A percentile compares a stretch with the other conserved stretches of the same genome.
phyloP scores from a whole-genome alignment of 2,888 invertebrate genomes.

The Troides helena region DNA sequence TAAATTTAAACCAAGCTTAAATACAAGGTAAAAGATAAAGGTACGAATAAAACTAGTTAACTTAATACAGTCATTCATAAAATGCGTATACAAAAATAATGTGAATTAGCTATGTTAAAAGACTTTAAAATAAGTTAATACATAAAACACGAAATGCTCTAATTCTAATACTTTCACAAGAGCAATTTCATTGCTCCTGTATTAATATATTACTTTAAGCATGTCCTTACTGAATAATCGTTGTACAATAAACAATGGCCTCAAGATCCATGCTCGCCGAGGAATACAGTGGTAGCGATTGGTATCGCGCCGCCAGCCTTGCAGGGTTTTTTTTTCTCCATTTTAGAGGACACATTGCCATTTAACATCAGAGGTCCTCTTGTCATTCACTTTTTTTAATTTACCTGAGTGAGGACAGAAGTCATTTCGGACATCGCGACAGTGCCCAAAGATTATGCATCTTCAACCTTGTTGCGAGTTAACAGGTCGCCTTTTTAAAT shows the following conservation, averaged over 20 bases:
- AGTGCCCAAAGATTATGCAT: conserved; percentile 27
- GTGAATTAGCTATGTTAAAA: conserved; percentile 36
- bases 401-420: conserved; percentile 34
- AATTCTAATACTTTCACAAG: background rate
- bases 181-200: conserved; percentile 21
- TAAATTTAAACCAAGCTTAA: background rate
- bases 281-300: conserved; percentile 37
- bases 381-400: conserved; percentile 49
- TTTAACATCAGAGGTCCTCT: conserved; percentile 59
- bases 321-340: conserved; percentile 51
- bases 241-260: background rate
- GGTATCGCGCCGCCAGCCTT: conserved; percentile 53
- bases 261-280: conserved; percentile 28
- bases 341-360: conserved; percentile 63
- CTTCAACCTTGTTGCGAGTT: conserved; percentile 27
- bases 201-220: background rate
- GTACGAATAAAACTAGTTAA: background rate
- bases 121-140: conserved; percentile 34
- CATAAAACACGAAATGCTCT: conserved; percentile 6
- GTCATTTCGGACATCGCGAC: conserved; percentile 31
- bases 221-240: background rate
- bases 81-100: conserved; percentile 8
- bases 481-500: conserved; percentile 27
- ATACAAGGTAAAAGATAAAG: background rate
- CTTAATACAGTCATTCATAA: background rate